A percentile compares a stretch with the other conserved stretches of the same genome.
Conservation (phyloP, 2,797 vertebrate genomes). For the Pseudochaenichthys georgianus region DNA sequence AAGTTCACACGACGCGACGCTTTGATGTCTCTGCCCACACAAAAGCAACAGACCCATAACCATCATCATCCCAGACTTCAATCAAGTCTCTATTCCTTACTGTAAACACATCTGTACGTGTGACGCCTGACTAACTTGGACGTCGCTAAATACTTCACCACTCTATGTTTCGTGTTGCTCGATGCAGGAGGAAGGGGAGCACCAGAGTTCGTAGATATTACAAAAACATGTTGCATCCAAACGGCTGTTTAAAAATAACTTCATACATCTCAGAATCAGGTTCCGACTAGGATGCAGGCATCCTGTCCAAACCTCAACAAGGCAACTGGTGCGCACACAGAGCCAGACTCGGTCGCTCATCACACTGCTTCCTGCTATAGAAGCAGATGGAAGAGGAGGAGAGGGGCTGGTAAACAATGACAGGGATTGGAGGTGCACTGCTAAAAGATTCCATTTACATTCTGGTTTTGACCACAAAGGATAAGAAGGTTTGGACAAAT, state of each 20-base stretch:
- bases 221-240: slow-evolving; percentile 58
- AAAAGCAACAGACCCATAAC: background rate
- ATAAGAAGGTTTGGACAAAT: slow-evolving; percentile 7
- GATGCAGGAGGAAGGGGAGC: slow-evolving; percentile 3
- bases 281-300: slow-evolving; percentile 68
- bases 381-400: slow-evolving; percentile 50
- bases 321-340: slow-evolving; percentile 47
- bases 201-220: slow-evolving; percentile 45
- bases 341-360: slow-evolving; percentile 33
- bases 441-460: slow-evolving; percentile 33
- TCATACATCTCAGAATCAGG: slow-evolving; percentile 57
- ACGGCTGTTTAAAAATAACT: slow-evolving; percentile 67
- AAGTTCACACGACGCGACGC: slow-evolving; percentile 26
- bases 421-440: slow-evolving; percentile 28
- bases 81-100: slow-evolving; percentile 3
- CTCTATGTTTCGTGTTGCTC: slow-evolving; percentile 9
- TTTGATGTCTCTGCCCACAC: slow-evolving; percentile 2
- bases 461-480: background rate
- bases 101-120: slow-evolving; percentile 14
- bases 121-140: background rate
- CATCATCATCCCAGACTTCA: slow-evolving; percentile 12
- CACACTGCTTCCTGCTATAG: slow-evolving; percentile 72
- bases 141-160: background rate
- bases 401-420: slow-evolving; percentile 46
- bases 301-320: slow-evolving; percentile 68